A percentile compares a stretch with the other conserved stretches of the same genome.
These are phyloP conservation scores for Malurus cyaneus DNA, from an alignment of 2,113 vertebrate species.

Conservation along the genomic window DNA sequence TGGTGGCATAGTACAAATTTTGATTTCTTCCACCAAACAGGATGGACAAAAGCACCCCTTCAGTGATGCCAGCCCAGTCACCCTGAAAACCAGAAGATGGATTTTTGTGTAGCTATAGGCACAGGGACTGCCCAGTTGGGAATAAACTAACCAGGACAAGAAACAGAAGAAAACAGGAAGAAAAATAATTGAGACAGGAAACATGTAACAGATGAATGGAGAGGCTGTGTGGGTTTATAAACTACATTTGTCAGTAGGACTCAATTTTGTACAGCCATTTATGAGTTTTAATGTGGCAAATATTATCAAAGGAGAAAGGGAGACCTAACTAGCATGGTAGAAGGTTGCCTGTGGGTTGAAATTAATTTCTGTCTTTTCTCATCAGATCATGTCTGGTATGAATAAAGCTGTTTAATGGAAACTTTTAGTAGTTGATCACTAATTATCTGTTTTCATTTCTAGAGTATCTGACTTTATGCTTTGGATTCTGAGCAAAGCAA, in stretches of 20 bases:
- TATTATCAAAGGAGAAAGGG: neutral
- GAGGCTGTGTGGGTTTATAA: neutral
- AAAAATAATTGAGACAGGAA: neutral
- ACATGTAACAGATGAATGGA: neutral
- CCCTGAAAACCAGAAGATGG: neutral
- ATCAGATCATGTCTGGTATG: neutral
- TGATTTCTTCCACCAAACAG: neutral
- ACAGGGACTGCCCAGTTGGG: neutral
- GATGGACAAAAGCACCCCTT: neutral
- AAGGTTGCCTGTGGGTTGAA: neutral
- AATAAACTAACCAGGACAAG: neutral
- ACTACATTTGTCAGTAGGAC: neutral
- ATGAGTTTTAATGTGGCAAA: neutral
- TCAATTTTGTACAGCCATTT: neutral
- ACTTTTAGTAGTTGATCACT: neutral
- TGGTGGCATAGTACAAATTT: neutral
- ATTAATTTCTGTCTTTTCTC: neutral
- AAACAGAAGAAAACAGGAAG: neutral
- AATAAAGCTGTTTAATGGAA: neutral
- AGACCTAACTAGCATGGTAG: neutral
- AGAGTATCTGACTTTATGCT: neutral
- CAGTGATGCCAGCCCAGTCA: neutral
- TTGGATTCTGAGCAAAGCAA: neutral
- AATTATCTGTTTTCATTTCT: neutral
- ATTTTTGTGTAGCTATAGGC: neutral